phyloP scores from a whole-genome alignment of 2,797 vertebrate species.

The Oophaga sylvatica region DNA sequence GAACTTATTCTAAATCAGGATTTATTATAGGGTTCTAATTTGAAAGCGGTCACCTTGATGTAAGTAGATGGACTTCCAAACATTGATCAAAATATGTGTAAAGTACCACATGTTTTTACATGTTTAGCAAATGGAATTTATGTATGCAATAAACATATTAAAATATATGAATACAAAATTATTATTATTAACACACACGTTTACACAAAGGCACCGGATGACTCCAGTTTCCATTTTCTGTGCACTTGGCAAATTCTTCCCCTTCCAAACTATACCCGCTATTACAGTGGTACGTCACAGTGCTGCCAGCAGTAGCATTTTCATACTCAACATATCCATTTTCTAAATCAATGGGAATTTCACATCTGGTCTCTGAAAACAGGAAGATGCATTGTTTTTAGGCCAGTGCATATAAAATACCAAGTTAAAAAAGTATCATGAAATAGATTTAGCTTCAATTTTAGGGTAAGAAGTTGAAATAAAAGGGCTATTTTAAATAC shows the following conservation, averaged over 20 bases:
- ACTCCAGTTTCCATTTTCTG: conserved; percentile 84
- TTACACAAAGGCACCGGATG: conserved; percentile 84
- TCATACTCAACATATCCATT: conserved; percentile 82
- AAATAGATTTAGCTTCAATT: background rate
- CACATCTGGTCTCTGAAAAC: conserved; percentile 70
- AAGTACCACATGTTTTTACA: too few species aligned
- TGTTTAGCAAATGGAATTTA: background rate
- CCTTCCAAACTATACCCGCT: conserved; percentile 87
- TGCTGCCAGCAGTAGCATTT: conserved; percentile 78
- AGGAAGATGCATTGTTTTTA: background rate
- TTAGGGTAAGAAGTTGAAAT: background rate
- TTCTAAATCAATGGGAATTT: conserved; percentile 73
- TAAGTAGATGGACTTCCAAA: too few species aligned
- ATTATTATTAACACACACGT: conserved; percentile 79
- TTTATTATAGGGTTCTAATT: too few species aligned
- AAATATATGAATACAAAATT: conserved; percentile 41
- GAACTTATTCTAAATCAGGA: too few species aligned
- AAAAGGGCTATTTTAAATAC: background rate
- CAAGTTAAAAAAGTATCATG: background rate
- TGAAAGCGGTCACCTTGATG: too few species aligned
- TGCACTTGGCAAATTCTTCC: conserved; percentile 78
- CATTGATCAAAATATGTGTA: too few species aligned
- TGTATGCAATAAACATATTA: background rate
- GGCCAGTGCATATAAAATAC: background rate
- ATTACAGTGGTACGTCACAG: conserved; percentile 82